Conservation (phyloP, 2,113 vertebrate species). For the Toxotes chatareus region DNA sequence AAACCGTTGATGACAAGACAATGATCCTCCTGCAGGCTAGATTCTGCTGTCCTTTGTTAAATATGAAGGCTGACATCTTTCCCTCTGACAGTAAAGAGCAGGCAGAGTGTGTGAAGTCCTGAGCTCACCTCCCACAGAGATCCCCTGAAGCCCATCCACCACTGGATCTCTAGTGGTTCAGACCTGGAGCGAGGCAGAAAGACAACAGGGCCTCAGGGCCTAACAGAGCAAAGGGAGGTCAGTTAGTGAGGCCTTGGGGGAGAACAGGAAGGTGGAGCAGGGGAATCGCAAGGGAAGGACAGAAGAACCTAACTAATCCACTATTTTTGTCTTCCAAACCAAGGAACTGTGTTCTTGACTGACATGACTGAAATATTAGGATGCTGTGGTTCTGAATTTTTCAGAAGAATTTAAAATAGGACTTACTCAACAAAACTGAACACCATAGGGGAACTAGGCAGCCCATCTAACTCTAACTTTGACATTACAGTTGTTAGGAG, state of each 20-base stretch:
- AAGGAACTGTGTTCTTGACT: not conserved
- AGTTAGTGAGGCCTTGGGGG: slow-evolving; percentile 27
- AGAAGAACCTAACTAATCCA: not conserved
- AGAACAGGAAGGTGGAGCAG: slow-evolving; percentile 6
- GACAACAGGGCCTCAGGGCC: slow-evolving; percentile 49
- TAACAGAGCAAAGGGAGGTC: slow-evolving; percentile 47
- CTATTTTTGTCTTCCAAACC: not conserved
- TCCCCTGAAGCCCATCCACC: slow-evolving; percentile 64
- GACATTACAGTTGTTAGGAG: slow-evolving; percentile 14
- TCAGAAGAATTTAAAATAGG: too few relatives aligned
- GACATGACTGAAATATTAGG: not conserved
- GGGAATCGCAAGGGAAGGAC: slow-evolving; percentile 9
- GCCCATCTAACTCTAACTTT: slow-evolving; percentile 14
- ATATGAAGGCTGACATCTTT: slow-evolving; percentile 15
- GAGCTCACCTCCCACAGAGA: slow-evolving; percentile 52
- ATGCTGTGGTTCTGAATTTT: too few relatives aligned
- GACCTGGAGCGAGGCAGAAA: slow-evolving; percentile 47
- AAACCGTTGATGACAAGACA: not conserved
- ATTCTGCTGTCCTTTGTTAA: slow-evolving; percentile 24
- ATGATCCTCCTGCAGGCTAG: slow-evolving; percentile 1
- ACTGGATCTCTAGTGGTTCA: slow-evolving; percentile 60
- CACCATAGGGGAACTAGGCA: not conserved
- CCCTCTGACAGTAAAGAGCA: slow-evolving; percentile 7
- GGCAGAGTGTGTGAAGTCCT: slow-evolving; percentile 30
- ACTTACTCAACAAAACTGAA: slow-evolving; percentile 12